Evolutionary conservation across 2,113 vertebrate species (phyloP).

Genomic region (Cervus canadensis): DNA sequence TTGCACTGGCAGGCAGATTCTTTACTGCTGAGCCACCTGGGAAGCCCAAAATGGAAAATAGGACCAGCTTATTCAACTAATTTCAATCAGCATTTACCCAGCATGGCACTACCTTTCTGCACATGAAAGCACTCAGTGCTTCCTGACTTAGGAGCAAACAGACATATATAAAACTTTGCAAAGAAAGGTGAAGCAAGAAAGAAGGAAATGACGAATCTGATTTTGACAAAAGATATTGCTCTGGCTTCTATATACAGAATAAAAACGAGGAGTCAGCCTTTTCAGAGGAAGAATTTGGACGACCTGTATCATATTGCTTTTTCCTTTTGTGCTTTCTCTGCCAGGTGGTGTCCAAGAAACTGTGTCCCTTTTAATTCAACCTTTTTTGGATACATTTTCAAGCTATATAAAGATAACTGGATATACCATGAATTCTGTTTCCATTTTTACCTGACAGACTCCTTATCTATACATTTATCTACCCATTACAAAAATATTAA

Average conservation of each 20-base stretch:
- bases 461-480: not conserved
- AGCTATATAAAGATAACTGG: not conserved
- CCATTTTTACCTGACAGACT: not conserved
- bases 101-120: not conserved
- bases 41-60: not conserved
- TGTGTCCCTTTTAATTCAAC: not conserved
- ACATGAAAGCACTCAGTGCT: not conserved
- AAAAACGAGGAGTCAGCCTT: not conserved
- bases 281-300: not conserved
- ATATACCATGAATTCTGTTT: not conserved
- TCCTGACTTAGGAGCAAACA: not conserved
- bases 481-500: not conserved
- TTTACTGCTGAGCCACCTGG: not conserved
- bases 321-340: not conserved
- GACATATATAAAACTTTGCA: not conserved
- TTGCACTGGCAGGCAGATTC: not conserved
- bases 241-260: not conserved
- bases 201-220: not conserved
- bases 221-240: not conserved
- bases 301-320: rapidly evolving
- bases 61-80: not conserved
- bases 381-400: not conserved
- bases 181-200: not conserved
- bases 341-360: not conserved
- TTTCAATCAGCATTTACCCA: not conserved